Conservation (phyloP, 2,113 vertebrate genomes). For the Suncus etruscus region DNA sequence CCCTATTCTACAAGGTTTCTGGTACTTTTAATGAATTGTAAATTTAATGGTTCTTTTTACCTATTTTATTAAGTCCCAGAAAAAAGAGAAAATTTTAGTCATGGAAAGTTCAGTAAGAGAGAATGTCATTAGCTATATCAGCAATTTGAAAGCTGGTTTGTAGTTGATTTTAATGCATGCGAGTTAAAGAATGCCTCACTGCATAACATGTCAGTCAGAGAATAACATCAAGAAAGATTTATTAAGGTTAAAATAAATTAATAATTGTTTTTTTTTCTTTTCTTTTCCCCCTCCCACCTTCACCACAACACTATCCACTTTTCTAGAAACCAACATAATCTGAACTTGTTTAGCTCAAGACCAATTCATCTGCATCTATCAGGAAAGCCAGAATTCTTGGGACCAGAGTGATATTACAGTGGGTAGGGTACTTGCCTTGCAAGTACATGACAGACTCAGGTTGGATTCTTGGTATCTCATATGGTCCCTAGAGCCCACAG, state of each 20-base stretch:
- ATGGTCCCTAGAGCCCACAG: no score
- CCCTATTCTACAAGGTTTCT: slow-evolving; percentile 12
- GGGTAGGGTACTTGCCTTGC: no score
- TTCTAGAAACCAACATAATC: slow-evolving; percentile 18
- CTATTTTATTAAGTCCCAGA: neutral
- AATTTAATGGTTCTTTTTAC: slow-evolving; percentile 25
- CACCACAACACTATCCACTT: neutral
- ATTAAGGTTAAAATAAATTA: slow-evolving; percentile 2
- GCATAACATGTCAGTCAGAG: neutral
- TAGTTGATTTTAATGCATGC: neutral
- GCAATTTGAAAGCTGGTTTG: neutral
- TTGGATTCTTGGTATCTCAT: no score
- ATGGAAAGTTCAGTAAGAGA: neutral
- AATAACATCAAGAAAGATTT: slow-evolving; percentile 13
- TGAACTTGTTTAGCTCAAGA: slow-evolving; percentile 38
- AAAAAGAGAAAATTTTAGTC: slow-evolving; percentile 51
- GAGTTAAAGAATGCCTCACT: slow-evolving; percentile 26
- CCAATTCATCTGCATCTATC: neutral
- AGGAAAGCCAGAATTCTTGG: slow-evolving; percentile 18
- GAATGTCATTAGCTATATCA: slow-evolving; percentile 19
- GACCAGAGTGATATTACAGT: neutral
- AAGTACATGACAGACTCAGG: no score
- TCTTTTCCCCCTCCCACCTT: no score
- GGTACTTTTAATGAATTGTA: slow-evolving; percentile 46
- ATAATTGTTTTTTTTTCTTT: neutral